phyloP scores from a whole-genome alignment of 2,888 invertebrate species.

The Achlya flavicornis region DNA sequence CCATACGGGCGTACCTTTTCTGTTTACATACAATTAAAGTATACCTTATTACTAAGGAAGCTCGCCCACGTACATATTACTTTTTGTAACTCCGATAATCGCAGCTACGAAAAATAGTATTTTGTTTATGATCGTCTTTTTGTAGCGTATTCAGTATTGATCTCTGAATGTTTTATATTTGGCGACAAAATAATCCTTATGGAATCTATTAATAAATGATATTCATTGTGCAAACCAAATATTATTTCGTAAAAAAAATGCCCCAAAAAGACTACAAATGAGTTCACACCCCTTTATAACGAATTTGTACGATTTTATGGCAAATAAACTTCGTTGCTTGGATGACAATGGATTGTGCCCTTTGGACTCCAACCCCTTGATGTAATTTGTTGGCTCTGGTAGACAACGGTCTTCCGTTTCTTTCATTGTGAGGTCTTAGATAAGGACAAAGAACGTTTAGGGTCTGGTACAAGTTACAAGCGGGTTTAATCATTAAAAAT shows the following conservation, averaged over 20 bases:
- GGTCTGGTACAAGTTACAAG: conserved; percentile 36
- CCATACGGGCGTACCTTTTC: too few species aligned
- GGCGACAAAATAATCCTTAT: too few species aligned
- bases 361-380: conserved; percentile 55
- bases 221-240: too few species aligned
- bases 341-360: conserved; percentile 61
- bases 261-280: conserved; percentile 16
- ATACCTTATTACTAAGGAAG: too few species aligned
- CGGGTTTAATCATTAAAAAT: not conserved
- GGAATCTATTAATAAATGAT: too few species aligned
- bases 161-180: too few species aligned
- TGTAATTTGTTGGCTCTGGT: conserved; percentile 61
- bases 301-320: conserved; percentile 60
- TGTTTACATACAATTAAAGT: too few species aligned
- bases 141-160: too few species aligned
- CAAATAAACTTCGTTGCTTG: conserved; percentile 69
- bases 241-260: conserved; percentile 14
- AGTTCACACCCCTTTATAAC: conserved; percentile 45
- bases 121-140: too few species aligned
- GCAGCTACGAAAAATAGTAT: too few species aligned
- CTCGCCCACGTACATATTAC: too few species aligned
- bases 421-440: conserved; percentile 57
- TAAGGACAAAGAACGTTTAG: conserved; percentile 48
- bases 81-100: too few species aligned
- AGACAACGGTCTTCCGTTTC: conserved; percentile 75